Conservation (phyloP, 2,113 vertebrate genomes). For the Malurus melanocephalus region DNA sequence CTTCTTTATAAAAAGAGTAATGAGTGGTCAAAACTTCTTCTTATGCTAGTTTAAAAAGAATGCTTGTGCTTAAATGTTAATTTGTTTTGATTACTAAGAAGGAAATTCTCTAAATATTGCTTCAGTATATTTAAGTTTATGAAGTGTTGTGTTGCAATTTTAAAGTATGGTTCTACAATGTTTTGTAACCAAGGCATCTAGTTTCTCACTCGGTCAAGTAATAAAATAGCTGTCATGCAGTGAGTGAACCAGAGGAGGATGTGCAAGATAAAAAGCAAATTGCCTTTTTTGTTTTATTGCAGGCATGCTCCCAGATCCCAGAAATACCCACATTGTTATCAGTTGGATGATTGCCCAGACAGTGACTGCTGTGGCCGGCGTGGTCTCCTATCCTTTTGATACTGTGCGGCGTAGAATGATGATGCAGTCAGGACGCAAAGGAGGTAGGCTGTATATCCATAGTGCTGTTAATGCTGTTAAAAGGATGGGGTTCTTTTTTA, state of each 20-base stretch:
- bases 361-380: conserved; percentile 79
- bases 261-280: not conserved
- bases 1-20: not conserved
- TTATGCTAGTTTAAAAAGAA: not conserved
- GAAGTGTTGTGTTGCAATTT: not conserved
- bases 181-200: not conserved
- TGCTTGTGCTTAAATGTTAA: not conserved
- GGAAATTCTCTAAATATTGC: accelerated
- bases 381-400: conserved; percentile 84
- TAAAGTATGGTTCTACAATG: not conserved
- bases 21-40: not conserved
- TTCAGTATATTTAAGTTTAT: not conserved
- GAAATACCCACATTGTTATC: conserved; percentile 80
- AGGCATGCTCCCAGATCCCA: conserved; percentile 85
- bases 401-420: conserved; percentile 85
- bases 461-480: not conserved
- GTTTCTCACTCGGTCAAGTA: not conserved
- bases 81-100: not conserved
- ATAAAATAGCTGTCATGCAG: not conserved
- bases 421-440: conserved; percentile 88
- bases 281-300: not conserved
- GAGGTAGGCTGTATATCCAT: conserved; percentile 51
- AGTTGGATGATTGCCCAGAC: conserved; percentile 88
- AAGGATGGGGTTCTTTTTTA: not conserved
- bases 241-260: not conserved